These are phyloP conservation scores for Petrocephalus microphthalmus DNA, from an alignment of 2,113 vertebrate genomes.

Conservation along the genomic window DNA sequence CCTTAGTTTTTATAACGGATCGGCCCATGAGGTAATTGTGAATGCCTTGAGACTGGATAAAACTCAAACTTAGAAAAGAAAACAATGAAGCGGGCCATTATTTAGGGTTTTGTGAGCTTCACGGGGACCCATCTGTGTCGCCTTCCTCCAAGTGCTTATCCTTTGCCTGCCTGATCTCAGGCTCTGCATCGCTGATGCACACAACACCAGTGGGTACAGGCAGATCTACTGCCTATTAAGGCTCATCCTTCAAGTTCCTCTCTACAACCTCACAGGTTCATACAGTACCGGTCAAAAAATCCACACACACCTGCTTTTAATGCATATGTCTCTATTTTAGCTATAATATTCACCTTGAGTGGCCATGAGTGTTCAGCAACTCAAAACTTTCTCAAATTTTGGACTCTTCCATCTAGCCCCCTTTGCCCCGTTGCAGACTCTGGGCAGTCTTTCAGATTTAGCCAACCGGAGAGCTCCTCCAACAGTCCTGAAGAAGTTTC, in stretches of 20 bases:
- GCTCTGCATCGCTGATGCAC: neutral
- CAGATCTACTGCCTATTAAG: neutral
- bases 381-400: neutral
- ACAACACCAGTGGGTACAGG: neutral
- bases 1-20: constrained; percentile 33
- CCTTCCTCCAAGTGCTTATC: neutral
- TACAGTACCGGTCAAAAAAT: neutral
- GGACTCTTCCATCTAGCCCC: neutral
- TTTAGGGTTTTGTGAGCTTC: neutral
- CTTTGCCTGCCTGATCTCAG: neutral
- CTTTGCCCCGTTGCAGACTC: neutral
- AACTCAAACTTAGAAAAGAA: neutral
- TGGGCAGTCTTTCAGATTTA: neutral
- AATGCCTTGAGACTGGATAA: neutral
- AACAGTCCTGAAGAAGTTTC: neutral
- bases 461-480: neutral
- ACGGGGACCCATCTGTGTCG: neutral
- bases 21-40: neutral
- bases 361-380: neutral
- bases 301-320: neutral
- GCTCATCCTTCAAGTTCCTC: neutral
- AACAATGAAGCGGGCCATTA: neutral
- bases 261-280: neutral
- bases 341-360: neutral
- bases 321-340: neutral